phyloP scores from a whole-genome alignment of 2,797 vertebrate genomes.

The Chelonia mydas region DNA sequence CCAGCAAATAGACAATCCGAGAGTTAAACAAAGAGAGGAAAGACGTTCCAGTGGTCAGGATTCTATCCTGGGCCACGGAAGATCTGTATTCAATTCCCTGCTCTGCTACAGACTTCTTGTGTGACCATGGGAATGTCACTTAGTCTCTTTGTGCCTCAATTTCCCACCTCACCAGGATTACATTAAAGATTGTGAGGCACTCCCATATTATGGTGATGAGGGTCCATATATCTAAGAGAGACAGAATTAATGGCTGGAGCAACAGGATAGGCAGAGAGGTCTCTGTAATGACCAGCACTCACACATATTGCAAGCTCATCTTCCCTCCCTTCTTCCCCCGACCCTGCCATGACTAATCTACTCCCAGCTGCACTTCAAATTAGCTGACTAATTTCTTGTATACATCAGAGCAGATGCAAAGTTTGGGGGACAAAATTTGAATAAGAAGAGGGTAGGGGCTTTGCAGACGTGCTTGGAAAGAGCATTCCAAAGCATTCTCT shows the following conservation, averaged over 20 bases:
- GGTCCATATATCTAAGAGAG: neutral
- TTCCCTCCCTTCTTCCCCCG: neutral
- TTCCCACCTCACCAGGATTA: neutral
- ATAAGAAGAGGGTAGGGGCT: neutral
- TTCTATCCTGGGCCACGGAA: neutral
- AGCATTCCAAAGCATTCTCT: neutral
- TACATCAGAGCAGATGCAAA: fast-evolving
- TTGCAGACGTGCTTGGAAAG: neutral
- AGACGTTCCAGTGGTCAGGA: neutral
- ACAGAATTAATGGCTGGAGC: neutral
- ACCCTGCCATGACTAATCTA: neutral
- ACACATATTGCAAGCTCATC: neutral
- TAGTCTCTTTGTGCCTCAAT: neutral
- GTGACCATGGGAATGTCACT: neutral
- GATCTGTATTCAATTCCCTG: neutral
- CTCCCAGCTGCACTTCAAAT: fast-evolving
- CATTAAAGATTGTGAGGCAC: neutral
- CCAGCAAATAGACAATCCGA: neutral
- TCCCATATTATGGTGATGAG: neutral
- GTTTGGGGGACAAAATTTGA: fast-evolving
- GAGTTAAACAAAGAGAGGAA: neutral
- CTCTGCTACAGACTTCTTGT: neutral
- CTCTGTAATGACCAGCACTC: neutral
- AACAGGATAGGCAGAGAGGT: neutral
- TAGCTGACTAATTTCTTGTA: neutral